These are phyloP conservation scores for Mobula birostris DNA, from an alignment of 2,113 vertebrate genomes.

Conservation along the genomic window DNA sequence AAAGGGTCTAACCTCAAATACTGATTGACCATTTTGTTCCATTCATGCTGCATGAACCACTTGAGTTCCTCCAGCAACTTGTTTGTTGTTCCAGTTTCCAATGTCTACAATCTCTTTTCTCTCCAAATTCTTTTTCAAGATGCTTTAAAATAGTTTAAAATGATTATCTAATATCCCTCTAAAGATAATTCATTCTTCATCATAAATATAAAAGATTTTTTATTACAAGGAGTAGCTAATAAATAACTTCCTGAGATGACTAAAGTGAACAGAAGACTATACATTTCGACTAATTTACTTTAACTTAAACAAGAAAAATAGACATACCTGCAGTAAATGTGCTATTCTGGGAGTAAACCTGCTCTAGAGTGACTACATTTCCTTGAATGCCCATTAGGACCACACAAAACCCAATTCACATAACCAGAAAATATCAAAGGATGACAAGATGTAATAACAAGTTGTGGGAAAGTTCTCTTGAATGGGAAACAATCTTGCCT, in stretches of 20 bases:
- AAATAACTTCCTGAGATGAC: background rate
- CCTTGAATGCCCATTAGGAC: background rate
- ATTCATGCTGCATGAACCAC: no score
- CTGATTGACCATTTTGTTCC: no score
- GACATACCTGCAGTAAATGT: background rate
- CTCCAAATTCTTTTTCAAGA: no score
- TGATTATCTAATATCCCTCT: background rate
- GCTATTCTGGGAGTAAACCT: background rate
- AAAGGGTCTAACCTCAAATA: no score
- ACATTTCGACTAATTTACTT: background rate
- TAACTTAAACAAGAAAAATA: background rate
- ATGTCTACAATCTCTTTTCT: no score
- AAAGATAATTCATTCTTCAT: background rate
- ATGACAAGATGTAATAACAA: background rate
- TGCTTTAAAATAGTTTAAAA: no score
- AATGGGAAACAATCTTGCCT: background rate
- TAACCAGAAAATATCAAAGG: no score
- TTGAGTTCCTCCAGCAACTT: no score
- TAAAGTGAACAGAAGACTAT: background rate
- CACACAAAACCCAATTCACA: background rate
- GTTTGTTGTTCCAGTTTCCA: no score
- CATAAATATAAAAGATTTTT: background rate
- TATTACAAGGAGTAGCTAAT: background rate
- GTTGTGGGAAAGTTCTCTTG: background rate
- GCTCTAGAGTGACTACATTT: background rate